These are phyloP conservation scores for Albula glossodonta DNA, from an alignment of 2,113 vertebrate species.

Conservation along the genomic window DNA sequence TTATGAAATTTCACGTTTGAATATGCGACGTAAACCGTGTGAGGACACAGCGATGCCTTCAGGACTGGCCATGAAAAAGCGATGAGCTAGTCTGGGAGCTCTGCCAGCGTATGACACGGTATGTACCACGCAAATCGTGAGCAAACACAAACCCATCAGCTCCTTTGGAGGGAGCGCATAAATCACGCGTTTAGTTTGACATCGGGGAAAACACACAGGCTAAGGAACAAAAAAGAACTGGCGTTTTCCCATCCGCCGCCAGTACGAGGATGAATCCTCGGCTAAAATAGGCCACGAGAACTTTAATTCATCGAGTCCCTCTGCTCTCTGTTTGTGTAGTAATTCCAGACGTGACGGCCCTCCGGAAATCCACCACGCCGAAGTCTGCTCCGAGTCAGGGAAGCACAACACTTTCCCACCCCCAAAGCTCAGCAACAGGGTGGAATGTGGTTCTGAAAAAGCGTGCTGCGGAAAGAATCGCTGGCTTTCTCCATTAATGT, in stretches of 20 bases:
- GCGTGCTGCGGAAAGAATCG: not conserved
- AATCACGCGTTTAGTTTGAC: not conserved
- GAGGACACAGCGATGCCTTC: not conserved
- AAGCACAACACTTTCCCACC: constrained; percentile 9
- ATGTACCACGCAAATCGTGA: not conserved
- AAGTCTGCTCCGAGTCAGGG: constrained; percentile 14
- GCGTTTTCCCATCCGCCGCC: not conserved
- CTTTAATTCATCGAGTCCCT: not conserved
- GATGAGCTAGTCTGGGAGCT: not conserved
- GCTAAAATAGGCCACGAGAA: not conserved
- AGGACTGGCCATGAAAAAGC: not conserved
- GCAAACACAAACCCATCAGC: not conserved
- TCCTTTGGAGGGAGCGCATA: not conserved
- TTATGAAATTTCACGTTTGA: not conserved
- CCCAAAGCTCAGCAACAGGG: not conserved
- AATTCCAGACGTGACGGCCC: constrained; percentile 7
- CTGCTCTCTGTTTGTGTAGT: not conserved
- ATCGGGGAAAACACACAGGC: not conserved
- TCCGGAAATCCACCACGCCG: not conserved
- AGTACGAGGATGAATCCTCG: not conserved
- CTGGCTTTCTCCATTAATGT: not conserved
- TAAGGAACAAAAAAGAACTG: not conserved
- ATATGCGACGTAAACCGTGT: not conserved
- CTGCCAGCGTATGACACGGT: not conserved
- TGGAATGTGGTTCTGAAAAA: constrained; percentile 18